Conservation (phyloP, 2,888 invertebrate genomes). For the Rugalucina vietnamica region DNA sequence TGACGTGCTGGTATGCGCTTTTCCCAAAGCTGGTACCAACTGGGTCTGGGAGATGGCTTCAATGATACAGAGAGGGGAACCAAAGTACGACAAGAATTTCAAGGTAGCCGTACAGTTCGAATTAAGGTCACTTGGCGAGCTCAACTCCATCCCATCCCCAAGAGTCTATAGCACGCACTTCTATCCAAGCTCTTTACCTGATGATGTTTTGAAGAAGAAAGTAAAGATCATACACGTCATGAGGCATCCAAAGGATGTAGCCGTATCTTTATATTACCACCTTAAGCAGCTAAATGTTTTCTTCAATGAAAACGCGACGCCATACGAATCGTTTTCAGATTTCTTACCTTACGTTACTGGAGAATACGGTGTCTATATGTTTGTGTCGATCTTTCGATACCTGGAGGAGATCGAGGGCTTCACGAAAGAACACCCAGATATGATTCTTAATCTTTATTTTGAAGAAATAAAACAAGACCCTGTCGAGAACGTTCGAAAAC, state of each 20-base stretch:
- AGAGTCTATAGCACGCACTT: neutral
- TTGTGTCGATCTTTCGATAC: neutral
- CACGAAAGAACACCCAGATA: conserved; percentile 6
- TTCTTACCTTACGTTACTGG: neutral
- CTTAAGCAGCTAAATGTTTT: neutral
- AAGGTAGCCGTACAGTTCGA: neutral
- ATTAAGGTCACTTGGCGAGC: neutral
- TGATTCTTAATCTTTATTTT: conserved; percentile 4
- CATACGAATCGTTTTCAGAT: neutral
- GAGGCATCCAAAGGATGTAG: neutral
- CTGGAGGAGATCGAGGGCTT: conserved; percentile 2
- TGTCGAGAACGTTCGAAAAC: neutral
- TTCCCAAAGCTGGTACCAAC: too few species aligned
- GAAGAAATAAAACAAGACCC: conserved; percentile 21
- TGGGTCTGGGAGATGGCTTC: neutral
- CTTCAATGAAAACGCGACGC: neutral
- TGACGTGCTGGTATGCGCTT: too few species aligned
- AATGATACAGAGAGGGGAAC: neutral
- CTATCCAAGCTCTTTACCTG: neutral
- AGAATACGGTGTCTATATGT: conserved; percentile 1
- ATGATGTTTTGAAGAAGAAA: neutral
- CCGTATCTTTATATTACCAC: neutral
- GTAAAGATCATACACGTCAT: neutral
- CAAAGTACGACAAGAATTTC: neutral
- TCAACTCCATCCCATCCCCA: neutral